Evolutionary conservation across 2,113 vertebrate species (phyloP).

Genomic region (Leptosomus discolor): DNA sequence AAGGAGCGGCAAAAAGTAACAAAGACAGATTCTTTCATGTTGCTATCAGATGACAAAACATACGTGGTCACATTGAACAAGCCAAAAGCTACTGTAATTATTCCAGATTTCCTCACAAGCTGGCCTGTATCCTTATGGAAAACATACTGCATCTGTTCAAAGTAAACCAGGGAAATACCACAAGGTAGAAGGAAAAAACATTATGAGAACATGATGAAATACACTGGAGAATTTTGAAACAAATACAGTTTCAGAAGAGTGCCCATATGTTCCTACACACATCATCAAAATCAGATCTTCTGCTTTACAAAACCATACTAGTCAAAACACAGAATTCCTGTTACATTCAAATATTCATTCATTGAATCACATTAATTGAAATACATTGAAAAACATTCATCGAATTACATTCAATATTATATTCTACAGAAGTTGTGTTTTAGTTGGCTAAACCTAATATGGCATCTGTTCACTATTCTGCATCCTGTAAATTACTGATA

Average conservation of each 20-base stretch:
- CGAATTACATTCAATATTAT: not conserved
- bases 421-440: not conserved
- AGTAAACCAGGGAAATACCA: constrained; percentile 11
- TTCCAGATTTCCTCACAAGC: constrained; percentile 25
- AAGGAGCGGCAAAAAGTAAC: not conserved
- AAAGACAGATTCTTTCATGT: not conserved
- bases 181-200: constrained; percentile 33
- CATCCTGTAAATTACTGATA: constrained; percentile 1
- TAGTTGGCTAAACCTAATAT: not conserved
- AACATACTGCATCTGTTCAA: constrained; percentile 3
- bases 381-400: not conserved
- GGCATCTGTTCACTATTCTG: not conserved
- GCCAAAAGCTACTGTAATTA: constrained; percentile 8
- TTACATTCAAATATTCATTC: not conserved
- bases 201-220: constrained; percentile 30
- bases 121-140: not conserved
- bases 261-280: constrained; percentile 1
- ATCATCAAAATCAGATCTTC: not conserved
- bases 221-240: constrained; percentile 38
- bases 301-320: not conserved
- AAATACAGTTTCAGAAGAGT: constrained; percentile 7
- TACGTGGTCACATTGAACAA: not conserved
- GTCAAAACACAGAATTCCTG: not conserved
- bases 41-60: not conserved
- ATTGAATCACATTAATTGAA: not conserved